Evolutionary conservation across 2,888 invertebrate species (phyloP), one percentile per base, ranked within the genome.

Genomic region (Ochropacha duplaris): DNA sequence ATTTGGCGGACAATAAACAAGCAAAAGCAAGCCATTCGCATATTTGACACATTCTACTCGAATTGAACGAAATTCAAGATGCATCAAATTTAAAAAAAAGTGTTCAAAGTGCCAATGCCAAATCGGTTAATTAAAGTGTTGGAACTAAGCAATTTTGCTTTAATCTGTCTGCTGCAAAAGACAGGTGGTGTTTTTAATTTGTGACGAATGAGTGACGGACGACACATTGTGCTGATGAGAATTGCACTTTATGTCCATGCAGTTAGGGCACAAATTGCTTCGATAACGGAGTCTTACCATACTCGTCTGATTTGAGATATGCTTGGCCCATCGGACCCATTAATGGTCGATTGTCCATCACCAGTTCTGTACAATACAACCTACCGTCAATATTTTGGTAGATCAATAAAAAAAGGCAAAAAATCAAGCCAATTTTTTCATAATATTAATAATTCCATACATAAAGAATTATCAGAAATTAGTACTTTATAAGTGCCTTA

Each of bases 251-350:
- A 80, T 85, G 67, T 81, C 81, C 92, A 92, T 92, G 92, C 92
- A 86, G 71, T 85, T 85, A 85, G 85, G 86, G 83, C 88, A 83
- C 84, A 81, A 76, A 69, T 82, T 72, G 67, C 70, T 70, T 76
- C 68, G 72, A 67, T 67, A 65, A 52, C 66, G 61, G 66, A 74
- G 78, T 84, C 96, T 96, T 96, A 96, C 96, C 96, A 94, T 95
- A 95, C 93, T 94, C 95, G 93, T 96, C 96, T 88, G 95, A 95
- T 94, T 96, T 96, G 93, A 96, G 95, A 95, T 96, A 96, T 88
- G 95, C 95, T 94, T 95, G 95, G 92, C 96, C 96, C 94, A 95
- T 94, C 82, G 96, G 95, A 93, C 95, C 96, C 93, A 96, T 94
- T 93, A 95, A 94, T 85, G 95, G 95, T 87, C 96, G 95, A 93